These are phyloP conservation scores for Encarsia formosa DNA, from an alignment of 2,888 invertebrate genomes.

Conservation along the genomic window DNA sequence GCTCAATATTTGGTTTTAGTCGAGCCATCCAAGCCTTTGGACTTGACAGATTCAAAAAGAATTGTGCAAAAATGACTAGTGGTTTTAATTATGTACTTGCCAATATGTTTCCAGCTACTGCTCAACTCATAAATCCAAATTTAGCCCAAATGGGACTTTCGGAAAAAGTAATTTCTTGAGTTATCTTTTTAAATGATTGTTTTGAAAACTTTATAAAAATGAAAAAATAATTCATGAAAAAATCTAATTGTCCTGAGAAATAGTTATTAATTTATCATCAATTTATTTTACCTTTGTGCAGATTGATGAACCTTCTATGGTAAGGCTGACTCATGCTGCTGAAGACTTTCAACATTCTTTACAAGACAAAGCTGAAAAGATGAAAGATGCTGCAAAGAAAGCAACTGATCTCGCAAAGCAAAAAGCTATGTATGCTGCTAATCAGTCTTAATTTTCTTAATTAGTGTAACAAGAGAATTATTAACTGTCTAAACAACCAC, in stretches of 20 bases:
- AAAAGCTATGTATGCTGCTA: slow-evolving; percentile 51
- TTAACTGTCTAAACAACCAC: not conserved
- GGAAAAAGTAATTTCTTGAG: slow-evolving; percentile 21
- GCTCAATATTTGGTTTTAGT: slow-evolving; percentile 82
- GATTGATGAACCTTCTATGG: slow-evolving; percentile 38
- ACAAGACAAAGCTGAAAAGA: slow-evolving; percentile 54
- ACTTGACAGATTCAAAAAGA: slow-evolving; percentile 82
- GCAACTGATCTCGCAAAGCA: slow-evolving; percentile 75
- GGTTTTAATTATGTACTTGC: slow-evolving; percentile 82
- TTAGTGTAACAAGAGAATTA: not conserved
- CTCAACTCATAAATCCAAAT: slow-evolving; percentile 43
- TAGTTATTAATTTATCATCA: not conserved
- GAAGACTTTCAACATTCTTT: slow-evolving; percentile 45
- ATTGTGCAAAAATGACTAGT: slow-evolving; percentile 74
- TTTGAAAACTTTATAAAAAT: not conserved
- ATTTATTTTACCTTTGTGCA: slow-evolving; percentile 19
- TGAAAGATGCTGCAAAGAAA: slow-evolving; percentile 76
- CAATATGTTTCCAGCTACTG: slow-evolving; percentile 64
- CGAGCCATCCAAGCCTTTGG: slow-evolving; percentile 87
- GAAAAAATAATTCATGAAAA: slow-evolving; percentile 20
- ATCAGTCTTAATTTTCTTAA: slow-evolving; percentile 32
- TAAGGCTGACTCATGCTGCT: slow-evolving; percentile 41
- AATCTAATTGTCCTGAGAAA: slow-evolving; percentile 3
- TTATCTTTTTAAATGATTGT: too few species aligned
- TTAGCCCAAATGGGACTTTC: slow-evolving; percentile 39